Conservation (phyloP, 30 jellyfish, hydroid and myxozoan genomes). For the Cassiopea andromeda region DNA sequence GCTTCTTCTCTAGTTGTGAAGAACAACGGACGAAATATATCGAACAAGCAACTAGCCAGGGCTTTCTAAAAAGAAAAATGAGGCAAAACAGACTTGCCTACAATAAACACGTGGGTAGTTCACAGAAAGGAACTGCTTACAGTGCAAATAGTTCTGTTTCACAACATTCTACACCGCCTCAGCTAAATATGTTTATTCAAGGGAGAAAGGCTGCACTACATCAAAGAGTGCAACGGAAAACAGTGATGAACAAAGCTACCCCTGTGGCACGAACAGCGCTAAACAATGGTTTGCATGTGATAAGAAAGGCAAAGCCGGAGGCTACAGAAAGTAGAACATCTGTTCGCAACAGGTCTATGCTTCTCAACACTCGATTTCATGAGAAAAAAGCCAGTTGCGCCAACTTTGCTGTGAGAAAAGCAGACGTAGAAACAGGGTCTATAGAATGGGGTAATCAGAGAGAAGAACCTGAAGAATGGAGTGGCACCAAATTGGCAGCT, state of each 20-base stretch:
- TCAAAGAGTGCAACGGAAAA: neutral
- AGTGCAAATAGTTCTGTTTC: too few relatives aligned
- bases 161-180: neutral
- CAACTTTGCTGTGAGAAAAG: neutral
- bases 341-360: neutral
- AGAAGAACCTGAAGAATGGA: neutral
- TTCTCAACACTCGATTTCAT: neutral
- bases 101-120: too few relatives aligned
- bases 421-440: neutral
- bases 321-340: neutral
- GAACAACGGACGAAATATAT: neutral
- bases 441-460: neutral
- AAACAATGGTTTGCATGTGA: neutral
- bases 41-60: too few relatives aligned
- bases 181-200: neutral
- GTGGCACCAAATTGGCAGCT: neutral
- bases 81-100: too few relatives aligned
- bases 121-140: too few relatives aligned
- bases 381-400: neutral
- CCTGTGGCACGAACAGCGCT: too few relatives aligned
- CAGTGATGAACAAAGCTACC: too few relatives aligned
- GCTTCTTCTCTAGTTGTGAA: neutral
- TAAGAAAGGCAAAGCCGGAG: neutral
- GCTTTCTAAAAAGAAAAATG: too few relatives aligned
- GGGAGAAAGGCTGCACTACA: neutral